A percentile compares a stretch with the other conserved stretches of the same genome.
phyloP scores from a whole-genome alignment of 2,888 invertebrate genomes.

The Allygus modestus region DNA sequence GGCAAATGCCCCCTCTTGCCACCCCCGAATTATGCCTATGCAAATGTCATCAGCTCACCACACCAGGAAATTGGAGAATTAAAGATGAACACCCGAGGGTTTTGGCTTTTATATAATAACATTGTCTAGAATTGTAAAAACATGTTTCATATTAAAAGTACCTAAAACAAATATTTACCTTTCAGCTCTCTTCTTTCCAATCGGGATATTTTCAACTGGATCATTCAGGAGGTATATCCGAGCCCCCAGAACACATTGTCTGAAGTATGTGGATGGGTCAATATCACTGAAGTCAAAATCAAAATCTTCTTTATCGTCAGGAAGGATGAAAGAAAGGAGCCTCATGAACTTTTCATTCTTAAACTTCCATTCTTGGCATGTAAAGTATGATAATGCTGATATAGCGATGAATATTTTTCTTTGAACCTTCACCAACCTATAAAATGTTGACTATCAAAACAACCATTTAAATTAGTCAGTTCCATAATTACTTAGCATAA shows the following conservation, averaged over 20 bases:
- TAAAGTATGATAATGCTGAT: slow-evolving; percentile 84
- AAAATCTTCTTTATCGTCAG: slow-evolving; percentile 78
- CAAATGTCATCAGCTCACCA: too few species aligned
- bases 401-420: slow-evolving; percentile 88
- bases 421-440: slow-evolving; percentile 88
- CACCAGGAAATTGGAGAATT: too few species aligned
- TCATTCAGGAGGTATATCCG: slow-evolving; percentile 84
- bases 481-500: slow-evolving; percentile 6
- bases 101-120: too few species aligned
- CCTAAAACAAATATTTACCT: too few species aligned
- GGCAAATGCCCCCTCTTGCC: too few species aligned
- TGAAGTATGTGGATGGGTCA: slow-evolving; percentile 72
- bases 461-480: not conserved
- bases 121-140: too few species aligned
- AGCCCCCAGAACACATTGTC: slow-evolving; percentile 79
- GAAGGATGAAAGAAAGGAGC: slow-evolving; percentile 77
- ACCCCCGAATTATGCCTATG: too few species aligned
- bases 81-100: too few species aligned
- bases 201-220: slow-evolving; percentile 78
- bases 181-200: slow-evolving; percentile 76
- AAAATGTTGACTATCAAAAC: slow-evolving; percentile 69
- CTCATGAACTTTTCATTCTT: slow-evolving; percentile 79
- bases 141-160: too few species aligned
- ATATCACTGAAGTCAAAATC: slow-evolving; percentile 79
- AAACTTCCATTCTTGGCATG: slow-evolving; percentile 88